Conservation (phyloP, 2,113 vertebrate genomes). For the Psettodes erumei region DNA sequence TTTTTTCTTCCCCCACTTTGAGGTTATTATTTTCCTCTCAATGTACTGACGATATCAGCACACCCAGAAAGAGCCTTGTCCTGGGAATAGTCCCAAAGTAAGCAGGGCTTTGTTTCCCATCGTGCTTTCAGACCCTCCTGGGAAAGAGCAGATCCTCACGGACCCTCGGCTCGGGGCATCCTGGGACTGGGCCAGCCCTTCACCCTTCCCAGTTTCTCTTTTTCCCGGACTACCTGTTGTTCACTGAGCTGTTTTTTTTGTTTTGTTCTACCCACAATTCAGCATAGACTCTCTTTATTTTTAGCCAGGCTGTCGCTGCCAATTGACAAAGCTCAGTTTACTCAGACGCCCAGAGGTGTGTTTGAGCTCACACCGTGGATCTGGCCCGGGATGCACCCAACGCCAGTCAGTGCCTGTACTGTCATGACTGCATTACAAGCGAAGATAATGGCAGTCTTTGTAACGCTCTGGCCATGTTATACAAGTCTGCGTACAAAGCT, state of each 20-base stretch:
- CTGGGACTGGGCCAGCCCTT: not conserved
- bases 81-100: slow-evolving; percentile 81
- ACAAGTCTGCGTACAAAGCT: slow-evolving; percentile 49
- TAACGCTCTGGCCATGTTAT: slow-evolving; percentile 41
- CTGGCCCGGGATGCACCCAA: slow-evolving; percentile 5
- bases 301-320: slow-evolving; percentile 13
- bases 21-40: slow-evolving; percentile 53
- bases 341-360: too few relatives aligned
- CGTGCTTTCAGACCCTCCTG: slow-evolving; percentile 49
- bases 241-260: not conserved
- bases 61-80: slow-evolving; percentile 68
- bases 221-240: slow-evolving; percentile 39
- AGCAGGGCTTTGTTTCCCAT: slow-evolving; percentile 74
- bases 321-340: slow-evolving; percentile 30
- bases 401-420: slow-evolving; percentile 50
- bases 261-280: not conserved
- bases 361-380: too few relatives aligned
- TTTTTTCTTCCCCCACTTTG: slow-evolving; percentile 21
- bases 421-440: slow-evolving; percentile 8
- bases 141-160: slow-evolving; percentile 67
- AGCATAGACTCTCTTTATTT: not conserved
- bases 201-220: slow-evolving; percentile 10
- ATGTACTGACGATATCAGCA: slow-evolving; percentile 51
- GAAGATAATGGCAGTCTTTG: slow-evolving; percentile 61
- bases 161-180: slow-evolving; percentile 45